A percentile compares a stretch with the other conserved stretches of the same genome.
Evolutionary conservation across 2,113 vertebrate genomes (phyloP).

Genomic region (Connochaetes taurinus): DNA sequence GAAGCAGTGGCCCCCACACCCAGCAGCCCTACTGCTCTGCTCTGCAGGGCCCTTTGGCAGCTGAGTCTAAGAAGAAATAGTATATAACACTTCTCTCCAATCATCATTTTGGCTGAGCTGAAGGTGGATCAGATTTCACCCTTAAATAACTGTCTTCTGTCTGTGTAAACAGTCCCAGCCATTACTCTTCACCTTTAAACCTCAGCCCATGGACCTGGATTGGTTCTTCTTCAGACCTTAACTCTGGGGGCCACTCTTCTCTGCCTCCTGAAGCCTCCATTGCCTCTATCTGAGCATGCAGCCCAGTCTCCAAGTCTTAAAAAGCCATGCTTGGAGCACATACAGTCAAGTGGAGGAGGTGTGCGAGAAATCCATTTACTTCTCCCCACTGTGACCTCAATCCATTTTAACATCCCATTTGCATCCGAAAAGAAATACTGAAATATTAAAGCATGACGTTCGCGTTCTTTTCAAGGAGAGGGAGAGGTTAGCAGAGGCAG

Average conservation of each 20-base stretch:
- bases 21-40: fast-evolving
- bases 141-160: conserved; percentile 57
- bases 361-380: not conserved
- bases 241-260: not conserved
- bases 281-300: not conserved
- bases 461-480: conserved; percentile 16
- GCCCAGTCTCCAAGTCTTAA: not conserved
- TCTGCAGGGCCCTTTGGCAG: not conserved
- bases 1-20: not conserved
- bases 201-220: not conserved
- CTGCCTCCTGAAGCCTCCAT: not conserved
- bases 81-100: fast-evolving
- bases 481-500: not conserved
- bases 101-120: conserved; percentile 14
- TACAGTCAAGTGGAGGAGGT: not conserved
- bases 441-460: not conserved
- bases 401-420: not conserved
- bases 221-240: not conserved
- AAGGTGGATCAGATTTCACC: conserved; percentile 54
- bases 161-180: conserved; percentile 40
- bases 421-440: not conserved
- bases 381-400: not conserved
- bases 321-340: not conserved
- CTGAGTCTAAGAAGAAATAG: not conserved
- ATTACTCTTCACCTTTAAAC: conserved; percentile 25